A percentile compares a stretch with the other conserved stretches of the same genome.
These are phyloP conservation scores for Garrulus glandarius DNA, from an alignment of 2,797 vertebrate species.

Conservation along the genomic window DNA sequence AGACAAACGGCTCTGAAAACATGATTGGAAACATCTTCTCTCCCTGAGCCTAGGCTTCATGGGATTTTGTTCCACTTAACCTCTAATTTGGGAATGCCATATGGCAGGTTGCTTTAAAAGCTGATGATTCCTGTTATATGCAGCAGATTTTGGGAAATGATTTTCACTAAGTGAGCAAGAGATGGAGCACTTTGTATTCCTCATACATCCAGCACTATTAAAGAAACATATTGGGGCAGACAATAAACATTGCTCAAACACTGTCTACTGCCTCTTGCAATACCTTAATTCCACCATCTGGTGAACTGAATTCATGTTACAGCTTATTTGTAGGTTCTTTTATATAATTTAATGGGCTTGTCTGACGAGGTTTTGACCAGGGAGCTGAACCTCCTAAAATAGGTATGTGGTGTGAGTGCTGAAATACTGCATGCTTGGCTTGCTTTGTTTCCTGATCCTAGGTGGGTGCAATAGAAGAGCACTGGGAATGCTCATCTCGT, in stretches of 20 bases:
- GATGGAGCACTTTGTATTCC: not conserved
- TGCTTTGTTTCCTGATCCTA: not conserved
- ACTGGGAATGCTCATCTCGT: accelerated
- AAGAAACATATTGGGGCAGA: not conserved
- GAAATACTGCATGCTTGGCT: accelerated
- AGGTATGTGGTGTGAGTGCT: not conserved
- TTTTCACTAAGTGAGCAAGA: conserved; percentile 15
- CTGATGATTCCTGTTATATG: not conserved
- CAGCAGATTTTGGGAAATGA: not conserved
- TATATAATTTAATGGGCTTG: not conserved
- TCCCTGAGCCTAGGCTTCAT: not conserved
- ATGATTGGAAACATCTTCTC: not conserved
- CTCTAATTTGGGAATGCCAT: not conserved
- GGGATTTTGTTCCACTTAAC: not conserved
- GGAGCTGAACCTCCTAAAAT: not conserved
- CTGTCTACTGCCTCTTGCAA: not conserved
- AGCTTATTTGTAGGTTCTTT: not conserved
- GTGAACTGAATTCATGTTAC: not conserved
- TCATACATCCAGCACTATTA: not conserved
- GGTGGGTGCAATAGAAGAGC: not conserved
- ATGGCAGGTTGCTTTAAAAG: not conserved
- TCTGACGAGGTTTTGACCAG: not conserved
- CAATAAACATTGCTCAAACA: not conserved
- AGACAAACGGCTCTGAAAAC: not conserved
- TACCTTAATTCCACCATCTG: conserved; percentile 41